These are phyloP conservation scores for Oncorhynchus masou DNA, from an alignment of 2,113 vertebrate genomes.

Conservation along the genomic window DNA sequence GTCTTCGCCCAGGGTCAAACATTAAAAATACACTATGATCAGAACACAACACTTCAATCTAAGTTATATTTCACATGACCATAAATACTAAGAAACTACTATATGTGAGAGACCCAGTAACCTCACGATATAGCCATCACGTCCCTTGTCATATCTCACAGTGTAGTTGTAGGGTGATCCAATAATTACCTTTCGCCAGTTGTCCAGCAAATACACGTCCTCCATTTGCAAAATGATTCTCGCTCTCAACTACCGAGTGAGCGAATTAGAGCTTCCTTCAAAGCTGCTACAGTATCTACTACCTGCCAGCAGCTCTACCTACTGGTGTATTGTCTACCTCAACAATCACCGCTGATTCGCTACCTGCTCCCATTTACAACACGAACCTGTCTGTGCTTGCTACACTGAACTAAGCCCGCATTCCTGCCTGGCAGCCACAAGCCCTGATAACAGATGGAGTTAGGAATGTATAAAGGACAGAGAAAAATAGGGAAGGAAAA, in stretches of 20 bases:
- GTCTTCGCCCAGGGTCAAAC: no score
- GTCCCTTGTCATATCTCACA: no score
- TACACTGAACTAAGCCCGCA: constrained; percentile 56
- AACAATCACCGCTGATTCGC: constrained; percentile 21
- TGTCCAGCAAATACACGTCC: constrained; percentile 51
- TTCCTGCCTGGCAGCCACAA: constrained; percentile 65
- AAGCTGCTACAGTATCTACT: no score
- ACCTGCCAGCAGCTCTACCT: constrained; percentile 3
- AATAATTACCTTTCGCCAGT: constrained; percentile 62
- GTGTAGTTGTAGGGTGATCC: no score
- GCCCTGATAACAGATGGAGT: constrained; percentile 51
- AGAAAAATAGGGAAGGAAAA: not conserved
- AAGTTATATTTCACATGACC: no score
- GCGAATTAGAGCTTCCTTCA: constrained; percentile 2
- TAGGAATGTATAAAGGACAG: constrained; percentile 13
- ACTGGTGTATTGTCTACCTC: constrained; percentile 26
- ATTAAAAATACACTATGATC: no score
- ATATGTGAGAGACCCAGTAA: no score
- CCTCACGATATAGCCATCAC: no score
- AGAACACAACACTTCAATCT: no score
- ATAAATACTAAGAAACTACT: no score
- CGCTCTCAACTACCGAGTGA: constrained; percentile 10
- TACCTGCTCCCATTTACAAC: constrained; percentile 38
- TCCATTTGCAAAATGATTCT: constrained; percentile 53
- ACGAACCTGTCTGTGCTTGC: constrained; percentile 74